These are phyloP conservation scores for Neodiprion virginianus DNA, from an alignment of 1,140 invertebrate species.

Conservation along the genomic window DNA sequence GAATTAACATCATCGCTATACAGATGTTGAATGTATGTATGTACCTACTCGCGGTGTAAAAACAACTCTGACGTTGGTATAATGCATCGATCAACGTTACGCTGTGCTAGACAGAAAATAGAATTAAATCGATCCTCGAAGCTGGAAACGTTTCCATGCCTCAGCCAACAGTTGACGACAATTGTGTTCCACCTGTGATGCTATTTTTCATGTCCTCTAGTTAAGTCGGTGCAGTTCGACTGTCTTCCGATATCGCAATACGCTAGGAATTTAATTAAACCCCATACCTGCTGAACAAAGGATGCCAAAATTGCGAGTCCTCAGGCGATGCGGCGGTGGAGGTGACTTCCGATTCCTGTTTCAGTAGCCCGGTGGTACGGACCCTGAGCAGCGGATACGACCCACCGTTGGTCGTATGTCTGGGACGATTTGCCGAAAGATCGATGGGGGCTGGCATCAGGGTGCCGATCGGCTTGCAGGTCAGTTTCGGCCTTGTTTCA, in stretches of 20 bases:
- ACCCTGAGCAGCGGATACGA: constrained; percentile 48
- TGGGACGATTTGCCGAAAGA: constrained; percentile 49
- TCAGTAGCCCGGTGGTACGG: constrained; percentile 47
- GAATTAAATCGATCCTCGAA: too few relatives aligned
- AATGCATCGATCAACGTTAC: too few relatives aligned
- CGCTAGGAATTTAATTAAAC: not conserved
- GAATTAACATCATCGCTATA: too few relatives aligned
- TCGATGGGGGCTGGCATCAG: constrained; percentile 55
- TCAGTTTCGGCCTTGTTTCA: constrained; percentile 53
- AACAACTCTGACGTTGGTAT: too few relatives aligned
- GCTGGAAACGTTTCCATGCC: too few relatives aligned
- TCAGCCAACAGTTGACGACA: too few relatives aligned
- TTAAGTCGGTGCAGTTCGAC: too few relatives aligned
- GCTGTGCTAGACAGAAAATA: too few relatives aligned
- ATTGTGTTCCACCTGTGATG: too few relatives aligned
- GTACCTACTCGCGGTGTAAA: too few relatives aligned
- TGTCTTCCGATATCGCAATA: constrained; percentile 1
- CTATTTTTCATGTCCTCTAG: too few relatives aligned
- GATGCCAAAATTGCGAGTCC: constrained; percentile 72
- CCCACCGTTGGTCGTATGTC: constrained; percentile 38
- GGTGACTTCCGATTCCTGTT: constrained; percentile 57
- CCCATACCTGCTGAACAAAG: constrained; percentile 72
- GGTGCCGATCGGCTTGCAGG: constrained; percentile 55
- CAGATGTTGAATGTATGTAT: too few relatives aligned
- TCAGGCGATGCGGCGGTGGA: constrained; percentile 53